These are phyloP conservation scores for Priapulus caudatus DNA, from an alignment of 2,888 invertebrate species.

Conservation along the genomic window DNA sequence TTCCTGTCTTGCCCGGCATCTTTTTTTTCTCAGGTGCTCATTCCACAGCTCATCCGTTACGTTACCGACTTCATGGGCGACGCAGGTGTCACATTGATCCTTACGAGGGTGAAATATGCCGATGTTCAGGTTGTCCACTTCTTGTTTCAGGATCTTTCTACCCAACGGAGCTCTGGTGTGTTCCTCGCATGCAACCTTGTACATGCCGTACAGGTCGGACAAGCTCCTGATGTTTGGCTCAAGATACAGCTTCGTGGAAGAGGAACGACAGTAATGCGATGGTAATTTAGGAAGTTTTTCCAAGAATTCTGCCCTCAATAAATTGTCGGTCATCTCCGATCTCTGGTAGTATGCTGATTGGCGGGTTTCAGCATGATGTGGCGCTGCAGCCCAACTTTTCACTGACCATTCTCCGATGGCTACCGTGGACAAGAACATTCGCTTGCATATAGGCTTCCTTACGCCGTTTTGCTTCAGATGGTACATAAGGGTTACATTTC, in stretches of 20 bases:
- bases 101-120: not conserved
- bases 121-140: not conserved
- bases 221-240: not conserved
- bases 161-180: not conserved
- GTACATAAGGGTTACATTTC: not conserved
- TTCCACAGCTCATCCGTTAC: not conserved
- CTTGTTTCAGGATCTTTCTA: not conserved
- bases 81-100: conserved; percentile 1
- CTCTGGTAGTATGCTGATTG: not conserved
- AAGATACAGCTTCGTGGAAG: not conserved
- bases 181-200: not conserved
- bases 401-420: not conserved
- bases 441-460: not conserved
- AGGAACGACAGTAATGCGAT: not conserved
- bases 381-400: not conserved
- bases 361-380: not conserved
- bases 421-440: not conserved
- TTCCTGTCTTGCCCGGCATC: not conserved
- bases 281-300: not conserved
- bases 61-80: not conserved
- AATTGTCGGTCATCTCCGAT: not conserved
- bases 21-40: not conserved
- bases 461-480: not conserved
- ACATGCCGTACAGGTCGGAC: not conserved
- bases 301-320: not conserved